These are phyloP conservation scores for Delichon dasypus DNA, from an alignment of 2,797 vertebrate genomes.

Conservation along the genomic window DNA sequence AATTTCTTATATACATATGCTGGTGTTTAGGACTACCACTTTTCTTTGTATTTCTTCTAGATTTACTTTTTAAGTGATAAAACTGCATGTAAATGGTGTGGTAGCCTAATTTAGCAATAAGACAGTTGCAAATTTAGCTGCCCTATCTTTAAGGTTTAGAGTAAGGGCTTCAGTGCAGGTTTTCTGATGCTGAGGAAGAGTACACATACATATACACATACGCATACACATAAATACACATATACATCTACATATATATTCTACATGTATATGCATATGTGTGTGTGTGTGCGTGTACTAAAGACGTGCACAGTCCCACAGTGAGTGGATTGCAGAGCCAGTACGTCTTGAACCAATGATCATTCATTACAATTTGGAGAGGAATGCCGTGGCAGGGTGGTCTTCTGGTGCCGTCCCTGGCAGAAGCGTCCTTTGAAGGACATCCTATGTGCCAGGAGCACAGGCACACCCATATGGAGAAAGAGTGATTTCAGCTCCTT, in stretches of 20 bases:
- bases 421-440: no score
- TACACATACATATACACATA: rapidly evolving
- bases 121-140: rapidly evolving
- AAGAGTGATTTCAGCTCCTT: no score
- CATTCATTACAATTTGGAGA: neutral
- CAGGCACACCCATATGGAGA: no score
- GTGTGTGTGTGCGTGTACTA: neutral
- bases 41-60: neutral
- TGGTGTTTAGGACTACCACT: neutral
- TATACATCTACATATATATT: rapidly evolving
- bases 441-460: no score
- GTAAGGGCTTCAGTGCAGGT: neutral
- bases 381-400: no score
- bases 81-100: neutral
- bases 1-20: rapidly evolving
- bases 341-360: neutral
- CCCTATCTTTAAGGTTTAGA: neutral
- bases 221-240: no score
- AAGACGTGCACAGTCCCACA: rapidly evolving
- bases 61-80: neutral
- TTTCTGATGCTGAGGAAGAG: neutral
- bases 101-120: neutral
- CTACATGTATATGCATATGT: no score
- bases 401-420: no score
- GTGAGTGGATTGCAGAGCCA: neutral